These are phyloP conservation scores for Trematomus loennbergii DNA, from an alignment of 2,113 vertebrate genomes.

Conservation along the genomic window DNA sequence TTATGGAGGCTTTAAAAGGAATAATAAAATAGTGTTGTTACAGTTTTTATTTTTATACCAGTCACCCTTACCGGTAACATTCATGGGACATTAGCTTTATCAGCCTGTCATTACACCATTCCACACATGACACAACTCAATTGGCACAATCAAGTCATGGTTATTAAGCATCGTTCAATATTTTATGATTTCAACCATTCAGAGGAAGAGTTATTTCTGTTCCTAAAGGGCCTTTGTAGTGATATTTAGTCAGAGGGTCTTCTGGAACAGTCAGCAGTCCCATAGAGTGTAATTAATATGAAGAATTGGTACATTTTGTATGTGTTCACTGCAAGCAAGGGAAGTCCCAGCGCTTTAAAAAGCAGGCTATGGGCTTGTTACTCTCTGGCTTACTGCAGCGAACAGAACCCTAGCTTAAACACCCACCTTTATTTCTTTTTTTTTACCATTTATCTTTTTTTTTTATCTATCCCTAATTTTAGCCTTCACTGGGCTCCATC, in stretches of 20 bases:
- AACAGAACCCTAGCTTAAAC: slow-evolving; percentile 24
- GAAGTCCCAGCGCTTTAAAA: slow-evolving; percentile 13
- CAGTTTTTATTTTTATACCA: not conserved
- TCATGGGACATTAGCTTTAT: not conserved
- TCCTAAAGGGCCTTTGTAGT: not conserved
- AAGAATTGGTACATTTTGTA: slow-evolving; percentile 55
- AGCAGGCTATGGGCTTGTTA: slow-evolving; percentile 14
- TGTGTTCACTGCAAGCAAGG: slow-evolving; percentile 23
- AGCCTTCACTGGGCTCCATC: slow-evolving; percentile 5
- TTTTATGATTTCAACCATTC: not conserved
- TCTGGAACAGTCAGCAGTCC: too few species aligned
- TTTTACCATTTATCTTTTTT: slow-evolving; percentile 12
- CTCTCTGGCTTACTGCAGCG: slow-evolving; percentile 37
- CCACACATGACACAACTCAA: not conserved
- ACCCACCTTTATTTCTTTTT: slow-evolving; percentile 3
- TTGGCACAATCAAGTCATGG: not conserved
- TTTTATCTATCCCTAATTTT: slow-evolving; percentile 41
- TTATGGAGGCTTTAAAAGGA: slow-evolving; percentile 14
- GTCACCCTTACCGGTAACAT: not conserved
- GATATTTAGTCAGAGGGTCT: slow-evolving; percentile 18
- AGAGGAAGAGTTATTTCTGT: not conserved
- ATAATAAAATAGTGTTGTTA: slow-evolving; percentile 19
- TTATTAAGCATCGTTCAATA: not conserved
- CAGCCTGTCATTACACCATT: slow-evolving; percentile 10
- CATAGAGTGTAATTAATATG: slow-evolving; percentile 56